Base-by-base conservation (phyloP, 2,797 vertebrate genomes). In the Huso huso region DNA sequence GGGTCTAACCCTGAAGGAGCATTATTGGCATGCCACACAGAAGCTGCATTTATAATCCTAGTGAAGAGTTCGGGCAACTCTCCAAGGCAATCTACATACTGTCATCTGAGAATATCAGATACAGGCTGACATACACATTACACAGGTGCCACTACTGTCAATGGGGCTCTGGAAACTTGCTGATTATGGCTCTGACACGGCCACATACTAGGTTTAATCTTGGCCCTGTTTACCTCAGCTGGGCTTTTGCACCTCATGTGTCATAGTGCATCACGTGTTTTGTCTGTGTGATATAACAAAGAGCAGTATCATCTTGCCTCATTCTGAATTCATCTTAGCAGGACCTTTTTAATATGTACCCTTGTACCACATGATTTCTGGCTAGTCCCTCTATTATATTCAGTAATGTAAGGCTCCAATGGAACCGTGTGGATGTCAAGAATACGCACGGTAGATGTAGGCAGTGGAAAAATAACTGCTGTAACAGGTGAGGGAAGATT, bases 91-190 rank as follows among this genome's bases (percentile, higher is more conserved):
- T 67, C 66, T 58, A 58, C 11, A 64, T 67, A 69, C 67, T 66
- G 10, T 52, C 66, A 61, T 68, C 48, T 12, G 64, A 48, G 49
- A 67, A 63, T 67, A 69, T 69, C 71, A 71, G 57, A 71, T 49
- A 62, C 48, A 55, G 51, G 50, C 53, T 62, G n/a, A 37, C 37
- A 37, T 37, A 37, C 51, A 53, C 67, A 67, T 61, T 65, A 18
- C 77, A 78, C 76, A 76, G 79, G 74, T 77, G 79, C 72, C 78
- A 64, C 75, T 65, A 77, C 76, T 77, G 76, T 77, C 70, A 13
- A 9, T 64, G 48, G 50, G 59, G 60, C 37, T 58, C 11, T 11
- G 50, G 64, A 11, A 66, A 49, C 48, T 66, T 66, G 66, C 65
- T 59, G 73, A 51, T 64, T 66, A 66, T 18, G 68, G 69, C 68